Evolutionary conservation across 2,888 invertebrate genomes (phyloP), one percentile per base, ranked within the genome.

Genomic region (Luffia ferchaultella): DNA sequence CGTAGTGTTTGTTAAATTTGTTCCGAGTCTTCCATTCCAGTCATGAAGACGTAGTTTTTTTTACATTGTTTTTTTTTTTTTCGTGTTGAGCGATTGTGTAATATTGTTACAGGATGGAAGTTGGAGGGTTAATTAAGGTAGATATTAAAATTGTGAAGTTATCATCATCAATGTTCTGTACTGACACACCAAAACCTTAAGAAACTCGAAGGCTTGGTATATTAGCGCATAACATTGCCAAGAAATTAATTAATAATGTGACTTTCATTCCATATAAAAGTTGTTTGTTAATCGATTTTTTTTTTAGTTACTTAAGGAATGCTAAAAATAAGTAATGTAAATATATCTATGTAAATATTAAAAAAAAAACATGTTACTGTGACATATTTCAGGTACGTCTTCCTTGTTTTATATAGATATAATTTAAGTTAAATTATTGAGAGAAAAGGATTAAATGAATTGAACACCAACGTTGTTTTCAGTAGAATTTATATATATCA

Each of bases 381-480:
- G 62, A 56, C 58, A 60, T 59, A 65, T 30, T 41, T 64, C 64
- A 67, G 70, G 70, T 76, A 72, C 60, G 80, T 82, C 80, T 83
- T 80, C 82, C 80, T 76, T 80, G 77, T 82, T 78, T 78, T 71
- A 70, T 77, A 74, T 17, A 42, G 60, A 68, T 57, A 61, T 69
- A 64, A 59, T 58, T 60, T 79, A 77, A 79, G 76, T 78, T 83
- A 82, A 82, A 80, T 82, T 83, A 82, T 82, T 83, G 71, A 79
- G 70, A 73, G 65, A 73, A 71, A 75, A 72, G 68, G 62, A 80
- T 76, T 80, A 80, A 79, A 79, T 75, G 75, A 12, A 46, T 20
- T 46, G 46, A 46, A 48, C 41, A 46, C 2, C 16, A 20, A 17
- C 19, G 17, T 45, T 46, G 20, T 46, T 46, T 46, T 19, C 20